These are phyloP conservation scores for Dysmachus trigonus DNA, from an alignment of 2,888 invertebrate species.

Conservation along the genomic window DNA sequence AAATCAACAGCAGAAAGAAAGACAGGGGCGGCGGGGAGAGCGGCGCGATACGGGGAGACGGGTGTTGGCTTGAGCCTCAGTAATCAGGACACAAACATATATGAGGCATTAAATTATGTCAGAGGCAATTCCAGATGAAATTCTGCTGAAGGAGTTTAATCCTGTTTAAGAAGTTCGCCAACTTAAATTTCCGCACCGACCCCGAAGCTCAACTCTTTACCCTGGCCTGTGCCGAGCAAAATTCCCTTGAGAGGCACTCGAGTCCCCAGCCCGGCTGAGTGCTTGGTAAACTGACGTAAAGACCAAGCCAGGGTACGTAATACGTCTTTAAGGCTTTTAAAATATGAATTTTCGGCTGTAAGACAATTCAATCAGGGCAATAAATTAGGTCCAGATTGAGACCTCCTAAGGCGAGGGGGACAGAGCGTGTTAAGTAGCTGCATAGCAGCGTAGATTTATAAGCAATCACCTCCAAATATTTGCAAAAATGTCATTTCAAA, in stretches of 20 bases:
- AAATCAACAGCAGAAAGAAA: conserved; percentile 38
- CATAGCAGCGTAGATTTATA: neutral
- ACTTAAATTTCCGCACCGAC: conserved; percentile 2
- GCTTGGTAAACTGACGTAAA: neutral
- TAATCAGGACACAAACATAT: conserved; percentile 34
- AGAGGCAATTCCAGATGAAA: conserved; percentile 43
- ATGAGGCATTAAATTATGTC: conserved; percentile 45
- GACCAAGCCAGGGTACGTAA: neutral
- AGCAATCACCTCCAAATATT: conserved; percentile 41
- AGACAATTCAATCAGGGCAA: neutral
- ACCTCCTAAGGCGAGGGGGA: neutral
- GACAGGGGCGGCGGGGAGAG: neutral
- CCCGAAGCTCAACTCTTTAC: neutral
- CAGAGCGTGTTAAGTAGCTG: neutral
- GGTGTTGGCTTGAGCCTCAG: neutral
- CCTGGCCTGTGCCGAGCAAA: no score
- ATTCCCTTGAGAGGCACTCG: conserved; percentile 4
- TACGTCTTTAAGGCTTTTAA: neutral
- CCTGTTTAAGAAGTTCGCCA: conserved; percentile 16
- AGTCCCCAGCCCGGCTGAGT: neutral
- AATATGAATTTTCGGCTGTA: neutral
- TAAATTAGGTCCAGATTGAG: neutral
- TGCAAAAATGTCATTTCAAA: conserved; percentile 49
- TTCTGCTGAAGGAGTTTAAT: conserved; percentile 18
- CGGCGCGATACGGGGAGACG: no score